A percentile compares a stretch with the other conserved stretches of the same genome.
Evolutionary conservation across 2,888 invertebrate genomes (phyloP).

Genomic region (Dicyrtomina minuta): DNA sequence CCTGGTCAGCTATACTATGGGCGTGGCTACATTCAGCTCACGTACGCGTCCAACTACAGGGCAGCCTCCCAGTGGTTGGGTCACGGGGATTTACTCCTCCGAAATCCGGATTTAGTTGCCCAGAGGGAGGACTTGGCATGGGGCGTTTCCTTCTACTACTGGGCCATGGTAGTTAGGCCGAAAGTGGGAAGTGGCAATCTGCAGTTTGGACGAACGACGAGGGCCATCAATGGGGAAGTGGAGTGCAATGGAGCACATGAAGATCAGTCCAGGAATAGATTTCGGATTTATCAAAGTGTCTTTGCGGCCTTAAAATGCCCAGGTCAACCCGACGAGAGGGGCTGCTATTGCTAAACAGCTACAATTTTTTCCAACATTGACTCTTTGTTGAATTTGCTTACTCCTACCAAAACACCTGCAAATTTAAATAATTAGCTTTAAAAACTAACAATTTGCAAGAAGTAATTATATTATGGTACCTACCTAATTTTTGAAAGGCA

Average conservation of each 20-base stretch:
- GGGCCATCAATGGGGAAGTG: slow-evolving; percentile 36
- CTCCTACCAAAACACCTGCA: no score
- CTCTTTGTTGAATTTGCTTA: no score
- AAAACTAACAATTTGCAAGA: no score
- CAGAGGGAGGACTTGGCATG: slow-evolving; percentile 14
- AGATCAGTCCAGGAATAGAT: neutral
- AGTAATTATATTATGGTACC: no score
- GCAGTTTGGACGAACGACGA: slow-evolving; percentile 34
- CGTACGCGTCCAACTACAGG: slow-evolving; percentile 26
- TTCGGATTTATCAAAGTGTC: neutral
- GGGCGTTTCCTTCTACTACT: slow-evolving; percentile 18
- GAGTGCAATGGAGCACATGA: slow-evolving; percentile 28
- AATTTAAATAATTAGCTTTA: no score
- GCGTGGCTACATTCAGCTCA: slow-evolving; percentile 1
- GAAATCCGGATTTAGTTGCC: slow-evolving; percentile 30
- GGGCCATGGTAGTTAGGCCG: slow-evolving; percentile 21
- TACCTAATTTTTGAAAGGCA: no score
- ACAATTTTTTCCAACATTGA: no score
- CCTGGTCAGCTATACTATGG: slow-evolving; percentile 4
- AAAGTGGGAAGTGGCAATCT: neutral
- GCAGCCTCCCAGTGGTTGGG: slow-evolving; percentile 21
- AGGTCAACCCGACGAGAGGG: neutral
- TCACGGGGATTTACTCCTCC: slow-evolving; percentile 10
- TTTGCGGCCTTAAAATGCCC: neutral
- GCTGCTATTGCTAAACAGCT: no score